Conservation (phyloP, 2,113 vertebrate species). For the Oophaga pumilio region DNA sequence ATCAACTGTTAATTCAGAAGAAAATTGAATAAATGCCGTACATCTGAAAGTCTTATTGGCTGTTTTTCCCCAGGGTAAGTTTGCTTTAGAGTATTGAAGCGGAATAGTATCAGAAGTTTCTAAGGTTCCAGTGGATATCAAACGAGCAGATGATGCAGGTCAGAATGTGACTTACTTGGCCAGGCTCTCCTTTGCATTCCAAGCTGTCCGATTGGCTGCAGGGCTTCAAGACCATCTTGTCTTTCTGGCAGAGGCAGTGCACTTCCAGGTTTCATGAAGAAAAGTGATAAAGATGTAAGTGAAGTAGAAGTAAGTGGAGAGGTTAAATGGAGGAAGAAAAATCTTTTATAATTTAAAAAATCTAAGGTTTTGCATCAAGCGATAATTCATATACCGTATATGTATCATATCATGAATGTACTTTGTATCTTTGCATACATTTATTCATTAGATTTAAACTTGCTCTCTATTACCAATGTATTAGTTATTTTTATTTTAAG, state of each 20-base stretch:
- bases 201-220: slow-evolving; percentile 80
- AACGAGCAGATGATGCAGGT: slow-evolving; percentile 79
- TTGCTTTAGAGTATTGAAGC: slow-evolving; percentile 61
- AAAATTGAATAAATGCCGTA: background rate
- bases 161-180: slow-evolving; percentile 73
- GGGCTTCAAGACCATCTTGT: slow-evolving; percentile 79
- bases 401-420: too few relatives aligned
- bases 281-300: slow-evolving; percentile 60
- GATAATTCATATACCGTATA: background rate
- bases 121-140: slow-evolving; percentile 69
- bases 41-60: slow-evolving; percentile 37
- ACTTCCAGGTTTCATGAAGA: slow-evolving; percentile 69
- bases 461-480: too few relatives aligned
- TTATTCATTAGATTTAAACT: too few relatives aligned
- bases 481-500: too few relatives aligned
- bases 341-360: background rate
- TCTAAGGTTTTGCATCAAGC: background rate
- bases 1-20: background rate
- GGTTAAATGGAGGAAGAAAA: slow-evolving; percentile 17
- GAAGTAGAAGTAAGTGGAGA: slow-evolving; percentile 55
- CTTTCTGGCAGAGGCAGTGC: slow-evolving; percentile 78
- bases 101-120: slow-evolving; percentile 59
- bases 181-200: slow-evolving; percentile 72
- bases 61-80: slow-evolving; percentile 39
- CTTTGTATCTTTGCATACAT: too few relatives aligned